Evolutionary conservation across 2,797 vertebrate species (phyloP), one percentile per base, ranked within the genome.

Genomic region (Chaetodon trifasciatus): DNA sequence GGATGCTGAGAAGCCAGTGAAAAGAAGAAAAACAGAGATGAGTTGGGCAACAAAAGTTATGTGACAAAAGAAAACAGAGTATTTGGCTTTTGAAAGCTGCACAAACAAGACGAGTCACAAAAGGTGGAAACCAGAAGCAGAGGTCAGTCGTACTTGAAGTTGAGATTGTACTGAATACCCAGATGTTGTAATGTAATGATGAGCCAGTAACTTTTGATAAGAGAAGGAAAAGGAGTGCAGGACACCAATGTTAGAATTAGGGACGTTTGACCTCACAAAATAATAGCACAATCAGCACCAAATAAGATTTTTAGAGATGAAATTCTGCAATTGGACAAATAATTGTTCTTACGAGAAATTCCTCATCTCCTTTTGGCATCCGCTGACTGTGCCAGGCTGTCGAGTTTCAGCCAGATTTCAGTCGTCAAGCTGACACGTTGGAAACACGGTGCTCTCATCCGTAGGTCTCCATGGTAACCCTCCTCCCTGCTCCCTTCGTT

Each of bases 381-480:
- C 21, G 13, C 35, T 52, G 49, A 32, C 67, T 57, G 5, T 55
- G 64, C 79, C 68, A 75, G 78, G 57, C 60, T 76, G 76, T 76
- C 49, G 11, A 5, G 1, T 75, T 46, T 71, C 65, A 69, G 58
- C 62, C 40, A 40, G 55, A 78, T 60, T 50, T 53, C 40, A 42
- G 55, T 67, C 13, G 15, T 86, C 64, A 72, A 47, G 60, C 58
- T 55, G 76, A 72, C 83, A 62, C 37, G 39, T 23, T 39, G 63
- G 47, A 65, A 76, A 70, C 28, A 21, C n/a, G 37, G 50, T n/a
- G 11, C 74, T 72, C 61, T 85, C 64, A 62, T 86, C 68, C 32
- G 15, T 24, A 49, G 5, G 74, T 90, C 78, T 84, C 85, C 86
- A 86, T 87, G 81, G 86, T 94, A 91, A 93, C 88, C 39, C 16